Percentiles rank a stretch among this genome's conserved stretches.
phyloP scores from a whole-genome alignment of 2,888 invertebrate species.

The Drosophila mayaguana region DNA sequence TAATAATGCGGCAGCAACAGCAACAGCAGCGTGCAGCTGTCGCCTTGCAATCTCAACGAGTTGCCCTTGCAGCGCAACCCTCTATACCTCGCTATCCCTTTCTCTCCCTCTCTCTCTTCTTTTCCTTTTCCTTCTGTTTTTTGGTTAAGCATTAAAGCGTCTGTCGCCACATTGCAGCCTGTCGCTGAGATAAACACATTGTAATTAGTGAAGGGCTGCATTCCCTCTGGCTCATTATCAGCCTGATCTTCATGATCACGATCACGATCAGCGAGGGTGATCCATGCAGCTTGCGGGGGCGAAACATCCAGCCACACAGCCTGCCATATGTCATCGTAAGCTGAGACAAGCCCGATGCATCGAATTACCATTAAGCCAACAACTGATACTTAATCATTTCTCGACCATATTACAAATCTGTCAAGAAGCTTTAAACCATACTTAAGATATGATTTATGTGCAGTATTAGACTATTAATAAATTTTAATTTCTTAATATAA shows the following conservation, averaged over 20 bases:
- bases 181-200: slow-evolving; percentile 71
- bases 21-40: slow-evolving; percentile 66
- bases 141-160: slow-evolving; percentile 51
- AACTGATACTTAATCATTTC: slow-evolving; percentile 22
- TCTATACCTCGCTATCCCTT: background rate
- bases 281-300: slow-evolving; percentile 29
- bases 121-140: background rate
- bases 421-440: slow-evolving; percentile 5
- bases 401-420: slow-evolving; percentile 24
- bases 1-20: slow-evolving; percentile 53
- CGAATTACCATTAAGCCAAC: slow-evolving; percentile 62
- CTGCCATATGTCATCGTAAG: slow-evolving; percentile 75
- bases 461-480: background rate
- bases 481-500: background rate
- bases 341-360: slow-evolving; percentile 66
- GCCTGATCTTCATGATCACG: slow-evolving; percentile 3
- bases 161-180: slow-evolving; percentile 72
- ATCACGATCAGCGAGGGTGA: slow-evolving; percentile 4
- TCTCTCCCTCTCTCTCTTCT: background rate
- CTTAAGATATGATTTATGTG: slow-evolving; percentile 16
- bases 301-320: slow-evolving; percentile 1
- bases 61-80: slow-evolving; percentile 16
- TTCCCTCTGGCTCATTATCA: slow-evolving; percentile 35
- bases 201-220: slow-evolving; percentile 69
- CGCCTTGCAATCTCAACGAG: slow-evolving; percentile 62